Conservation (phyloP, 2,888 invertebrate species). For the Caenorhabditis japonica region DNA sequence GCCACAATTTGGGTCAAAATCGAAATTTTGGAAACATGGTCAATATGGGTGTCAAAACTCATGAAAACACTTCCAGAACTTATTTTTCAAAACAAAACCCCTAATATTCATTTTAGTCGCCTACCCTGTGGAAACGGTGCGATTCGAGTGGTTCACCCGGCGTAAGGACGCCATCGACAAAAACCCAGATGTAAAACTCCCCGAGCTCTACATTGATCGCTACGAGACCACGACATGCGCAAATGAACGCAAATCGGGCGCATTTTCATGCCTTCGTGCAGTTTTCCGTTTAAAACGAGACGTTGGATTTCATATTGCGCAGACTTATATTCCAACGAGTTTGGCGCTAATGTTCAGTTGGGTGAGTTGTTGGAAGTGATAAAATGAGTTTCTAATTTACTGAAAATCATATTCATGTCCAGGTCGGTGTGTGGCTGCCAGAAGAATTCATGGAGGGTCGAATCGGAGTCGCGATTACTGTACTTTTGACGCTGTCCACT, state of each 20-base stretch:
- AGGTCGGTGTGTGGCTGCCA: slow-evolving; percentile 77
- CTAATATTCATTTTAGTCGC: slow-evolving; percentile 76
- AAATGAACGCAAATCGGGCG: slow-evolving; percentile 67
- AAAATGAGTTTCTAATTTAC: background rate
- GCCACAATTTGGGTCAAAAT: no score
- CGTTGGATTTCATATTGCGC: slow-evolving; percentile 76
- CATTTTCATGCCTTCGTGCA: slow-evolving; percentile 64
- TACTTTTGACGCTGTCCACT: slow-evolving; percentile 75
- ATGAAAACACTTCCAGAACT: no score
- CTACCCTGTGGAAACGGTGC: slow-evolving; percentile 75
- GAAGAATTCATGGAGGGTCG: slow-evolving; percentile 77
- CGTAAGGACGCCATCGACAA: slow-evolving; percentile 75
- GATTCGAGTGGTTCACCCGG: slow-evolving; percentile 76
- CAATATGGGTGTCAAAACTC: no score
- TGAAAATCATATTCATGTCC: slow-evolving; percentile 1
- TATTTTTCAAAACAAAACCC: no score
- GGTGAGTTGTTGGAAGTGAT: slow-evolving; percentile 54
- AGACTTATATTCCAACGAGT: slow-evolving; percentile 77
- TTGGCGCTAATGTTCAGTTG: slow-evolving; percentile 77
- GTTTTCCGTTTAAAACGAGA: slow-evolving; percentile 75
- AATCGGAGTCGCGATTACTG: slow-evolving; percentile 77
- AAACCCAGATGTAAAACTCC: slow-evolving; percentile 76
- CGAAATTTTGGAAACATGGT: no score
- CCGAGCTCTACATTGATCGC: slow-evolving; percentile 74
- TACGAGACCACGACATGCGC: slow-evolving; percentile 71